Evolutionary conservation across 2,888 invertebrate genomes (phyloP), one percentile per base, ranked within the genome.

Genomic region (Carabus problematicus): DNA sequence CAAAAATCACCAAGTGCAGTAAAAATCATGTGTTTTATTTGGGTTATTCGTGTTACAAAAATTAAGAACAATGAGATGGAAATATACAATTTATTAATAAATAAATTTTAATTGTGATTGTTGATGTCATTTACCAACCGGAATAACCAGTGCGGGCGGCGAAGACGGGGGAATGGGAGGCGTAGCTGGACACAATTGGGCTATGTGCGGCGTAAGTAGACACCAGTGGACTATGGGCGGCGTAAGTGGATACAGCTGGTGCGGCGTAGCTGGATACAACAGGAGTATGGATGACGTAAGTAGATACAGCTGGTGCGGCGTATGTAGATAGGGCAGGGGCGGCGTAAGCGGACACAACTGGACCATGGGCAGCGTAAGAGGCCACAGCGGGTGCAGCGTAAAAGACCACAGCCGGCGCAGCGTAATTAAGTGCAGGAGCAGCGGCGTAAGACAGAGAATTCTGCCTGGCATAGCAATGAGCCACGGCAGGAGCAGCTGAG

Each of bases 321-420:
- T 29, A 29, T 3, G 29, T 29, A 29, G 29, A n/a, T n/a, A n/a
- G n/a, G n/a, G 86, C 83, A 74, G 82, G 76, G 73, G 82, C 77
- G 67, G 78, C 76, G 64, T 75, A 75, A n/a, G n/a, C n/a, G n/a
- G n/a, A n/a, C n/a, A n/a, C n/a, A n/a, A n/a, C n/a, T 58, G 70
- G 73, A 29, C 74, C 80, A 69, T 75, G 74, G 70, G 74, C 75
- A 40, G 76, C 74, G 8, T 75, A 72, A 56, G 74, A 73, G 54
- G 73, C 71, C 12, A 72, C 73, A 16, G 74, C 70, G 19, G 72
- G 73, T 40, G 72, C 72, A 62, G 76, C 75, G 56, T 74, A 73
- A 61, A 74, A 72, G 60, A 47, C 74, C 61, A 67, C 71, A 61
- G 75, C 77, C 54, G 77, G 75, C 43, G 76, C 73, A 14, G 76